phyloP scores from a whole-genome alignment of 2,113 vertebrate species.

The Oreamnos americanus region DNA sequence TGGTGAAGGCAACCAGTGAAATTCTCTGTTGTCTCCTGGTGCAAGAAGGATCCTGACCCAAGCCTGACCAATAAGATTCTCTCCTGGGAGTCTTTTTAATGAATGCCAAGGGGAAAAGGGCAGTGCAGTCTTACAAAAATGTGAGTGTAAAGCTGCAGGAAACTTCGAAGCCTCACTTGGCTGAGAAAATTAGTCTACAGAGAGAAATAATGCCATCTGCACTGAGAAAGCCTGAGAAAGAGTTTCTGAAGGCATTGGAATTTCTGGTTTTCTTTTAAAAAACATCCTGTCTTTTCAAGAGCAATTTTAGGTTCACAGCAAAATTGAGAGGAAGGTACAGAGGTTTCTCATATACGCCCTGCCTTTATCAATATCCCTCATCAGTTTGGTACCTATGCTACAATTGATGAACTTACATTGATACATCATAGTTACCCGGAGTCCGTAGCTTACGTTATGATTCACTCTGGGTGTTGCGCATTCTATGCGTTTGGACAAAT shows the following conservation, averaged over 20 bases:
- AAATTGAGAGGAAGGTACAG: background rate
- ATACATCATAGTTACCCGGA: background rate
- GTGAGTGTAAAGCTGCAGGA: background rate
- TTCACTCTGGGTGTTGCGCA: background rate
- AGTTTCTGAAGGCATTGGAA: background rate
- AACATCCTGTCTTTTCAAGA: background rate
- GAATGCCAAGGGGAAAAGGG: background rate
- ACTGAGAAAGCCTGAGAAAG: background rate
- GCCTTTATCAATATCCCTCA: too few relatives aligned
- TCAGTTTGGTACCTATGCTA: background rate
- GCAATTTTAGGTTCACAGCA: background rate
- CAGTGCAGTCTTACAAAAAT: background rate
- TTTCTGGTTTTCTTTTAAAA: background rate
- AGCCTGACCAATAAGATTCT: background rate
- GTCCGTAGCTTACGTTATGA: background rate
- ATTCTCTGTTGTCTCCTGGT: rapidly evolving
- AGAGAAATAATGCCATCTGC: background rate
- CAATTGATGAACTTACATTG: background rate
- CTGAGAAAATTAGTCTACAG: background rate
- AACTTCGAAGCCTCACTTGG: background rate
- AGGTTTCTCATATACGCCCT: background rate
- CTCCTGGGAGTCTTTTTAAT: background rate
- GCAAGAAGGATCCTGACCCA: too few relatives aligned
- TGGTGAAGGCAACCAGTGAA: too few relatives aligned
- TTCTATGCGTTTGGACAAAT: background rate